A percentile compares a stretch with the other conserved stretches of the same genome.
These are phyloP conservation scores for Amblyteles armatorius DNA, from an alignment of 2,888 invertebrate genomes.

Conservation along the genomic window DNA sequence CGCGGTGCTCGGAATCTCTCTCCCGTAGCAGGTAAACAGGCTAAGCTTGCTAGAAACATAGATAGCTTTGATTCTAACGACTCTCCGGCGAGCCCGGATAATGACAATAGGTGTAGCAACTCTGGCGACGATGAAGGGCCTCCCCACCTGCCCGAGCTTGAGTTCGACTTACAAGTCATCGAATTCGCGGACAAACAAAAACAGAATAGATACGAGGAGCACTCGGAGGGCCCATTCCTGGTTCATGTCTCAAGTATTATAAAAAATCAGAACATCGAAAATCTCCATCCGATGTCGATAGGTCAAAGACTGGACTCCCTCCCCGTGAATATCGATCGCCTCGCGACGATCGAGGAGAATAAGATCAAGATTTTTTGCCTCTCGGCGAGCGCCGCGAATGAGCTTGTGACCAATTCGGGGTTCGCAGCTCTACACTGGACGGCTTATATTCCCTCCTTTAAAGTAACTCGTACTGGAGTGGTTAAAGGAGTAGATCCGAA, in stretches of 20 bases:
- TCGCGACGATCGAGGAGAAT: neutral
- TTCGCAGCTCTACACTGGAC: conserved; percentile 5
- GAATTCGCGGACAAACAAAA: conserved; percentile 11
- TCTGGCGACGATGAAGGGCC: neutral
- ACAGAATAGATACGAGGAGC: neutral
- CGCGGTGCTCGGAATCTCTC: neutral
- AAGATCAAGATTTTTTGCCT: neutral
- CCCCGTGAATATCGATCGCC: neutral
- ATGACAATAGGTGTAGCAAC: too few relatives aligned
- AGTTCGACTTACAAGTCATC: neutral
- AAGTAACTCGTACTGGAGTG: neutral
- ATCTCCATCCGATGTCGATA: neutral
- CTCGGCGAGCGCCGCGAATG: conserved; percentile 4
- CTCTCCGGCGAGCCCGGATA: neutral
- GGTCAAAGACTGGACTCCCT: neutral
- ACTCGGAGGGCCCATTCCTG: neutral
- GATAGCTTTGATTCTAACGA: neutral
- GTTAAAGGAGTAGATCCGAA: conserved; percentile 4
- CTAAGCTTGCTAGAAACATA: neutral
- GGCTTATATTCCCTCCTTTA: conserved; percentile 18
- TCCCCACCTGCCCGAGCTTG: neutral
- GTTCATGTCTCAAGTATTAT: neutral
- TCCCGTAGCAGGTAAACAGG: neutral
- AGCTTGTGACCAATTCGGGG: neutral
- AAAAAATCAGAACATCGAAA: neutral